Evolutionary conservation across 2,113 vertebrate genomes (phyloP).

Genomic region (Sarotherodon lohbergeri): DNA sequence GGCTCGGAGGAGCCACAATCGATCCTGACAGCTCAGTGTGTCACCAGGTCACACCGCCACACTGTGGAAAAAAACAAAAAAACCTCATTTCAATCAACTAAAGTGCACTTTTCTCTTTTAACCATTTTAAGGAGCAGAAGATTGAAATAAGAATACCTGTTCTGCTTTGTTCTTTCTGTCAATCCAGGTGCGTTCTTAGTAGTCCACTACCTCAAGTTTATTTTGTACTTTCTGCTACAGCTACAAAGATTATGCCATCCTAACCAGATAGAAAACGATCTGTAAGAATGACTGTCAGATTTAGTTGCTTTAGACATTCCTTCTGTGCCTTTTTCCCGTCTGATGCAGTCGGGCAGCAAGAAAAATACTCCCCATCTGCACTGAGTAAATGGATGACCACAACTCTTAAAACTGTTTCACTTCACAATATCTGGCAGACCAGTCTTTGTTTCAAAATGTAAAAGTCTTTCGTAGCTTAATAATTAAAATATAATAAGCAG

Average conservation of each 20-base stretch:
- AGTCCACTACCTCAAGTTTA: not conserved
- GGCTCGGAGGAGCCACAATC: slow-evolving; percentile 21
- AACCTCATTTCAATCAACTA: not conserved
- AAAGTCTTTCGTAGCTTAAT: not conserved
- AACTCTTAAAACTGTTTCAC: not conserved
- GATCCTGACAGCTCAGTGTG: slow-evolving; percentile 55
- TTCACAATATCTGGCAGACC: not conserved
- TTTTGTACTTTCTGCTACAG: not conserved
- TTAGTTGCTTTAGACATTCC: not conserved
- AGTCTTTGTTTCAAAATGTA: not conserved
- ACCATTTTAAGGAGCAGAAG: not conserved
- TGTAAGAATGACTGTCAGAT: not conserved
- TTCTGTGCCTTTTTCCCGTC: not conserved
- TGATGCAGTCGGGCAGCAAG: not conserved
- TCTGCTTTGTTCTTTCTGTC: not conserved
- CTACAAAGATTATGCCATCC: not conserved
- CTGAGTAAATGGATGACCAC: not conserved
- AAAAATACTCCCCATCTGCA: not conserved
- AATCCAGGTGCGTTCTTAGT: not conserved
- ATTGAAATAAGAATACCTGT: not conserved
- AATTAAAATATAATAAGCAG: not conserved
- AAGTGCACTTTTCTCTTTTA: not conserved
- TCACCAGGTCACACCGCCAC: slow-evolving; percentile 32
- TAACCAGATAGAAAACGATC: not conserved
- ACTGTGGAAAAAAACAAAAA: not conserved